A percentile compares a stretch with the other conserved stretches of the same genome.
Conservation (phyloP, 2,797 vertebrate species). For the Crax fasciolata region DNA sequence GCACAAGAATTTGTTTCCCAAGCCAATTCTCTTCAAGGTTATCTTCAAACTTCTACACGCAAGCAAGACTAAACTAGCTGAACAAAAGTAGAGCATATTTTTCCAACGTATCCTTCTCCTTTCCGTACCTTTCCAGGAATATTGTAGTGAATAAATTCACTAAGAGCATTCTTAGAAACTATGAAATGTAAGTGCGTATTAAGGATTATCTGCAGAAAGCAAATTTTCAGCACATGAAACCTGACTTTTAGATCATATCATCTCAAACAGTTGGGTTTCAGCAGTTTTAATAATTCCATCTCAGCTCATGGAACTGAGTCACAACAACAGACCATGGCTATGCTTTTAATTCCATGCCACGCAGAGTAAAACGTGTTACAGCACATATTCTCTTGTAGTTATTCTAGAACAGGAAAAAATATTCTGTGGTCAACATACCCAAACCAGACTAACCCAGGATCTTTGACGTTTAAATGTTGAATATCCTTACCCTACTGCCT, state of each 20-base stretch:
- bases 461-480: background rate
- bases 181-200: conserved; percentile 9
- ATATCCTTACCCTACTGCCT: background rate
- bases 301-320: background rate
- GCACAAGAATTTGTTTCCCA: background rate
- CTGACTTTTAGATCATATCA: background rate
- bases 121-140: background rate
- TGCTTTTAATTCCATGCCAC: background rate
- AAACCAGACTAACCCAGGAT: background rate
- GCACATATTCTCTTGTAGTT: background rate
- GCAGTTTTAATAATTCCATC: background rate
- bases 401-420: background rate
- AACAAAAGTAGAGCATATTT: background rate
- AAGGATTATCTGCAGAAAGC: background rate
- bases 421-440: background rate
- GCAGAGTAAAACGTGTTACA: background rate
- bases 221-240: background rate
- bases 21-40: background rate
- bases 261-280: background rate
- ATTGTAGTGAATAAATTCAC: background rate
- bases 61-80: background rate
- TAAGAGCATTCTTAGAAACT: background rate
- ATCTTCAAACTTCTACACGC: background rate
- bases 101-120: background rate
- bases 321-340: background rate